phyloP scores from a whole-genome alignment of 2,113 vertebrate species.

The Hippocampus zosterae region DNA sequence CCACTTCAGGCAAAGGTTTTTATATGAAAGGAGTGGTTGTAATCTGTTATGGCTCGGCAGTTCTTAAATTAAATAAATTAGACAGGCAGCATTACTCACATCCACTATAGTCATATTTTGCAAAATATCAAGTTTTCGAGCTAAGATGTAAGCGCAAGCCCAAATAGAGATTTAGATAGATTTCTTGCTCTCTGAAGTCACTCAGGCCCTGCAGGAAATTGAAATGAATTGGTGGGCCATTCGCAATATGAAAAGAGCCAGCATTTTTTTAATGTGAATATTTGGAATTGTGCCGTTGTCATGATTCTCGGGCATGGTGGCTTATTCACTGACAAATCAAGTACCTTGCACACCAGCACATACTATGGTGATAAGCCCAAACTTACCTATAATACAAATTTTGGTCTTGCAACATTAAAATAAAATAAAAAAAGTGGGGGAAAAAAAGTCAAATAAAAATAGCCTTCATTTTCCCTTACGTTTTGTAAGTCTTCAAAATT shows the following conservation, averaged over 20 bases:
- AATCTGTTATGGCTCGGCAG: slow-evolving; percentile 40
- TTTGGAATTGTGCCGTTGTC: slow-evolving; percentile 50
- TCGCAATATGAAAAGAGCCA: slow-evolving; percentile 43
- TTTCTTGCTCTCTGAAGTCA: slow-evolving; percentile 60
- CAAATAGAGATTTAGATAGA: slow-evolving; percentile 61
- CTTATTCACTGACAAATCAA: slow-evolving; percentile 50
- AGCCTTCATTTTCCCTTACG: background rate
- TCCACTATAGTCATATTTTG: slow-evolving; percentile 43
- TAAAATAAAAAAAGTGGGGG: background rate
- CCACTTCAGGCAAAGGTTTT: slow-evolving; percentile 51
- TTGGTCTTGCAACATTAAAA: background rate
- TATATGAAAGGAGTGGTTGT: slow-evolving; percentile 54
- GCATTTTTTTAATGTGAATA: slow-evolving; percentile 26
- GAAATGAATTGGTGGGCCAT: slow-evolving; percentile 59
- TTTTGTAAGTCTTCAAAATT: background rate
- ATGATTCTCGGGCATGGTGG: slow-evolving; percentile 45
- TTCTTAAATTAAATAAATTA: slow-evolving; percentile 55
- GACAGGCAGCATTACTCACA: slow-evolving; percentile 37
- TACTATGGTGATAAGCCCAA: background rate
- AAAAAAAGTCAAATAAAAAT: slow-evolving; percentile 14
- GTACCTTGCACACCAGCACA: slow-evolving; percentile 15
- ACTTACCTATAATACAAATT: background rate
- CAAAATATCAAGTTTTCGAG: slow-evolving; percentile 50
- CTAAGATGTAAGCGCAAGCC: slow-evolving; percentile 58
- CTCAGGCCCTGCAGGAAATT: slow-evolving; percentile 56